A percentile compares a stretch with the other conserved stretches of the same genome.
These are phyloP conservation scores for Haliaeetus leucogaster DNA, from an alignment of 2,113 vertebrate genomes.

Conservation along the genomic window DNA sequence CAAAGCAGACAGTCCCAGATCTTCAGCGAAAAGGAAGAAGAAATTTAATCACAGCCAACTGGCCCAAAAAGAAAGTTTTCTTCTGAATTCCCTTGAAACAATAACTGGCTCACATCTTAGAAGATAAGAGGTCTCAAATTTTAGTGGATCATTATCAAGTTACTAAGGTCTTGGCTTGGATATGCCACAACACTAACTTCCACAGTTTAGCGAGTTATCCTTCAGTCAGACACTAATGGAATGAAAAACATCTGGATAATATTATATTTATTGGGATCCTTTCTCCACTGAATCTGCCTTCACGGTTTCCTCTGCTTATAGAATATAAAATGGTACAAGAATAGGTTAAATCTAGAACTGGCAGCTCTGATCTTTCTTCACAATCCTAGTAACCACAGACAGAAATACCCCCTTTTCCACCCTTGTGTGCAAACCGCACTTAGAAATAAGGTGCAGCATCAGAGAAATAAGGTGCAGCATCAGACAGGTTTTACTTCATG, in stretches of 20 bases:
- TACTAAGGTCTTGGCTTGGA: neutral
- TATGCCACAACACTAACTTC: neutral
- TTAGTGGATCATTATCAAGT: constrained; percentile 3
- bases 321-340: neutral
- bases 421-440: neutral
- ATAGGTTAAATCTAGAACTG: neutral
- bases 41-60: neutral
- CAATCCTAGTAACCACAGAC: neutral
- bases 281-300: neutral
- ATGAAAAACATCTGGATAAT: constrained; percentile 38
- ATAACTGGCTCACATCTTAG: neutral
- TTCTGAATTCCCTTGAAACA: neutral
- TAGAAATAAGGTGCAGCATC: neutral
- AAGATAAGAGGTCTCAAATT: constrained; percentile 12
- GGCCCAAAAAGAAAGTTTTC: neutral
- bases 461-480: neutral
- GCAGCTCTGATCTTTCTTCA: neutral
- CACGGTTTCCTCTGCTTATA: neutral
- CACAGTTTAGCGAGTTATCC: neutral
- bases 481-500: neutral
- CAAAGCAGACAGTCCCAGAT: neutral
- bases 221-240: neutral
- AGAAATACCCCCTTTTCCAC: neutral
- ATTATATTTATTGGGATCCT: constrained; percentile 5
- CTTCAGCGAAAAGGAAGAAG: neutral